Evolutionary conservation across 2,888 invertebrate species (phyloP), one percentile per base, ranked within the genome.

Genomic region (Drosophila prolongata): DNA sequence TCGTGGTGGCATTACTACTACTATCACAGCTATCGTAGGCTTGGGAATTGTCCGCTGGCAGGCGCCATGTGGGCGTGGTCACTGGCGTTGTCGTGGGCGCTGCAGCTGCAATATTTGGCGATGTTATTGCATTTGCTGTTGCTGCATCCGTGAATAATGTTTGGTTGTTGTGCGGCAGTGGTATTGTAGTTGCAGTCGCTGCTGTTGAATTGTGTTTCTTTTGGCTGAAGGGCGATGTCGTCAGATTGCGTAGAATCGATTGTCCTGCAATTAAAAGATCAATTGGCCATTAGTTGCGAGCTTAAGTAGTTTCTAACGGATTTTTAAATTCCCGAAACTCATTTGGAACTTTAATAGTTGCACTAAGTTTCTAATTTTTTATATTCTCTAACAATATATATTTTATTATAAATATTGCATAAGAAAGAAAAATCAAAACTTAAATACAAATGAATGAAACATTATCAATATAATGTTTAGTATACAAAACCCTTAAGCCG

Each of bases 161-260:
- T 44, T 60, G 60, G 40, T 54, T 66, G 42, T 49, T 66, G 72
- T 77, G 73, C 69, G 65, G 68, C 75, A 79, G 52, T 56, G 74
- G 75, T 38, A 77, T 62, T 34, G 73, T 71, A 9, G 60, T 43
- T n/a, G 47, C 58, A 38, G 50, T 76, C 34, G 71, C 58, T 46
- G 78, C 57, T 50, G 78, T 64, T 16, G 77, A 54, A 68, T 76
- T 57, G 58, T 87, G 90, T 77, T 91, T 91, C 80, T 92, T 91
- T 84, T 92, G 92, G 74, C 91, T 91, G 75, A 92, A 92, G 30
- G 92, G 92, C 60, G 92, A 92, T 24, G 90, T 90, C 5, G 92
- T 91, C 71, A 92, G 76, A 80, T 92, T 92, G 50, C 92, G 90
- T 58, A 92, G 76, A 61, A 91, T 92, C 27, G 92, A 90, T 82